phyloP scores from a whole-genome alignment of 2,797 vertebrate genomes.

The Mycteria americana region DNA sequence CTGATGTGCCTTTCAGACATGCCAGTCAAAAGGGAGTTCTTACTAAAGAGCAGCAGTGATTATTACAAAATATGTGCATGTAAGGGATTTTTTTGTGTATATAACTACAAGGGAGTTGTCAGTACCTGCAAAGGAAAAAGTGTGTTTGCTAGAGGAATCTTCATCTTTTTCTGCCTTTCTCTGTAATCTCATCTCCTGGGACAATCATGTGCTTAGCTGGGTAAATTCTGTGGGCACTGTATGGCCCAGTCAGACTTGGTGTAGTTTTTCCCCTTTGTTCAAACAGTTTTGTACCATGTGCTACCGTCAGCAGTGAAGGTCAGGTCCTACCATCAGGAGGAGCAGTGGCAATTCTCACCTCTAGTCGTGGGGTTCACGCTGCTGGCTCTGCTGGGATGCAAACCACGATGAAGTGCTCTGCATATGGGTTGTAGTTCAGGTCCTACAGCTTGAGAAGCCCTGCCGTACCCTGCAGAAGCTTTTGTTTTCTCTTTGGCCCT shows the following conservation, averaged over 20 bases:
- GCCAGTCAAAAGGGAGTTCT: conserved; percentile 24
- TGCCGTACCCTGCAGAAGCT: neutral
- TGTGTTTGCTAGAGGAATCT: neutral
- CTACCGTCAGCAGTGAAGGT: neutral
- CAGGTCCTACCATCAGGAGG: neutral
- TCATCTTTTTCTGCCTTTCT: neutral
- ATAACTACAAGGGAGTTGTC: neutral
- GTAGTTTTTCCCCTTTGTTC: neutral
- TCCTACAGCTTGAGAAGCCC: neutral
- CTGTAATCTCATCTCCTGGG: neutral
- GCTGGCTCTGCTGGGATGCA: neutral
- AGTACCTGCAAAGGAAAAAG: neutral
- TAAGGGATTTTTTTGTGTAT: neutral
- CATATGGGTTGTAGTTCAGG: neutral
- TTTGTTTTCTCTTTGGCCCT: neutral
- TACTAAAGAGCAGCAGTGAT: neutral
- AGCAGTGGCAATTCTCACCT: neutral
- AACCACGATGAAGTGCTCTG: rapidly evolving
- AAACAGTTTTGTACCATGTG: neutral
- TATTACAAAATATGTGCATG: neutral
- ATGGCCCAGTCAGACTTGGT: neutral
- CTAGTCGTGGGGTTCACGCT: rapidly evolving
- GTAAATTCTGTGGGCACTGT: neutral
- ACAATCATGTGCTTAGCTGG: rapidly evolving
- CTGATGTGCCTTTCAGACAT: conserved; percentile 31